A percentile compares a stretch with the other conserved stretches of the same genome.
phyloP scores from a whole-genome alignment of 1,140 invertebrate species.

The Cyphomyrmex costatus region DNA sequence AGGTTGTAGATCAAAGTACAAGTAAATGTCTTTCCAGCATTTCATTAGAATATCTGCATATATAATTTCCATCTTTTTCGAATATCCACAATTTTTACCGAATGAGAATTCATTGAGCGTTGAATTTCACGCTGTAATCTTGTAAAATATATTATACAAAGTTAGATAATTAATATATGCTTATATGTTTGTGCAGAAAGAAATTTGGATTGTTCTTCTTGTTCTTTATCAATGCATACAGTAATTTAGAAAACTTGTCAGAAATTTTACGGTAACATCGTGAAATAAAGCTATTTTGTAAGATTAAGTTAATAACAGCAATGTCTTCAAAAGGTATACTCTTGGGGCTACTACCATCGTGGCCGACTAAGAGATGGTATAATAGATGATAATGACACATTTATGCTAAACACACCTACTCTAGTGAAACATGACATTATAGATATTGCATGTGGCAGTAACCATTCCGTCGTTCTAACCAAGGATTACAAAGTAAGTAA shows the following conservation, averaged over 20 bases:
- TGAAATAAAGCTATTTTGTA: background rate
- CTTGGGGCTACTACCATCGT: conserved; percentile 91
- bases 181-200: too few relatives aligned
- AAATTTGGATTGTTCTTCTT: background rate
- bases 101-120: too few relatives aligned
- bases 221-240: background rate
- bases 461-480: conserved; percentile 89
- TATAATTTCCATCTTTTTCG: background rate
- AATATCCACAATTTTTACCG: background rate
- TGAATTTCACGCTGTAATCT: too few relatives aligned
- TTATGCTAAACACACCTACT: too few relatives aligned
- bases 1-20: too few relatives aligned
- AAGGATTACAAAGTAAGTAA: conserved; percentile 88
- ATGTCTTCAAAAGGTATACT: conserved; percentile 83
- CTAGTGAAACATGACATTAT: too few relatives aligned
- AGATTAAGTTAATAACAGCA: background rate
- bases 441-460: conserved; percentile 89
- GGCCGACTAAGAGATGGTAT: too few relatives aligned
- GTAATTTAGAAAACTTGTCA: background rate
- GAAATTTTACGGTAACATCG: background rate
- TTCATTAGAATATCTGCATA: too few relatives aligned
- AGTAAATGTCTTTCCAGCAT: too few relatives aligned
- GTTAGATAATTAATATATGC: too few relatives aligned
- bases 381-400: too few relatives aligned
- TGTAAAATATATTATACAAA: too few relatives aligned